These are phyloP conservation scores for Axea sp. DNA, from an alignment of 2,888 invertebrate genomes.

Conservation along the genomic window DNA sequence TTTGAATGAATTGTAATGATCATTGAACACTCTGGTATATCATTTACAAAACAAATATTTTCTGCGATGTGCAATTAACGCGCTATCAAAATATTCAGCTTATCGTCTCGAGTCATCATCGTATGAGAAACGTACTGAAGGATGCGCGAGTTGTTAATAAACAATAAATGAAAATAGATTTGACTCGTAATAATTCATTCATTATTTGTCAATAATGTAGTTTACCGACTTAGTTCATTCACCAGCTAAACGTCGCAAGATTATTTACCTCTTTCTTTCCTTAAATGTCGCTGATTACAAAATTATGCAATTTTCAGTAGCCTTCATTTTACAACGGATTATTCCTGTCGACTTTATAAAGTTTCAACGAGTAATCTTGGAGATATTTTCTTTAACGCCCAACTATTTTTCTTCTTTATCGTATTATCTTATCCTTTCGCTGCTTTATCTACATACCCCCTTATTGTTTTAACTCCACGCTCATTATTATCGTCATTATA, in stretches of 20 bases:
- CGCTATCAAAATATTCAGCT: too few relatives aligned
- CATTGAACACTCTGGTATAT: too few relatives aligned
- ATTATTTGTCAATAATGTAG: not conserved
- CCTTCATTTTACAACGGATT: constrained; percentile 39
- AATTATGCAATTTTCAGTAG: constrained; percentile 37
- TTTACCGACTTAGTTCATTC: too few relatives aligned
- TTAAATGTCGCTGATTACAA: constrained; percentile 43
- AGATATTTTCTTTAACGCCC: constrained; percentile 26
- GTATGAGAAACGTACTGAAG: too few relatives aligned
- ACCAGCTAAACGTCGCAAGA: not conserved
- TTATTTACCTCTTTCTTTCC: constrained; percentile 7
- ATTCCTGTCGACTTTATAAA: constrained; percentile 40
- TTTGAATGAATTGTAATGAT: too few relatives aligned
- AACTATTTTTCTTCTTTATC: constrained; percentile 34
- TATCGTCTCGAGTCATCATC: too few relatives aligned
- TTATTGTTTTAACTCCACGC: constrained; percentile 41
- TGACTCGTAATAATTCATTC: too few relatives aligned
- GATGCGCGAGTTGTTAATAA: too few relatives aligned
- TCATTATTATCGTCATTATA: constrained; percentile 50
- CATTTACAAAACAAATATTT: too few relatives aligned
- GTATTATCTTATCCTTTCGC: constrained; percentile 39
- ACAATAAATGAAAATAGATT: too few relatives aligned
- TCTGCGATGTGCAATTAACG: too few relatives aligned
- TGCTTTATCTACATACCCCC: constrained; percentile 20
- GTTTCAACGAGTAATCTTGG: constrained; percentile 34